Percentiles rank a stretch among this genome's conserved stretches.
phyloP scores from a whole-genome alignment of 2,888 invertebrate species.

The Melipona bicolor region DNA sequence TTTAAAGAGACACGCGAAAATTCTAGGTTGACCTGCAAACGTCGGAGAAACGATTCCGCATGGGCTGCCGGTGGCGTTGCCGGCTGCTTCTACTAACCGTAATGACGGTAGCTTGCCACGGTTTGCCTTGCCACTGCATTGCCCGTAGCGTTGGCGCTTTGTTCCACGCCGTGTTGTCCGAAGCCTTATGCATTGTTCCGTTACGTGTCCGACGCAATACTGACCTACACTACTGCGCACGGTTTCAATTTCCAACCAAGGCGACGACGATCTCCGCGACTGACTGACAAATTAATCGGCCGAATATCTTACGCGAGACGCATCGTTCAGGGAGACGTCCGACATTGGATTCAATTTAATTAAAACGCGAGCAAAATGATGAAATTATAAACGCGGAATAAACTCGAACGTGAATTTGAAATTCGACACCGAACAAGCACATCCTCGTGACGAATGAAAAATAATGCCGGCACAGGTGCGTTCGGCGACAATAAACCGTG shows the following conservation, averaged over 20 bases:
- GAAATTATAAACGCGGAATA: not conserved
- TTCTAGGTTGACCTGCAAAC: slow-evolving; percentile 53
- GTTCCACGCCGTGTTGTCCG: slow-evolving; percentile 62
- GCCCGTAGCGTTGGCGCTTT: slow-evolving; percentile 64
- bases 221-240: slow-evolving; percentile 28
- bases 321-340: too few relatives aligned
- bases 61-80: slow-evolving; percentile 44
- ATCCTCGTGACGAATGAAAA: not conserved
- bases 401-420: too few relatives aligned
- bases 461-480: not conserved
- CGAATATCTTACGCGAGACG: not conserved
- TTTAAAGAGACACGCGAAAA: slow-evolving; percentile 18
- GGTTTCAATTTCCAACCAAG: slow-evolving; percentile 14
- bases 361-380: not conserved
- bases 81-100: slow-evolving; percentile 57
- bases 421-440: too few relatives aligned
- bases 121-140: slow-evolving; percentile 59
- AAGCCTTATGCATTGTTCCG: slow-evolving; percentile 56
- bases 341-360: too few relatives aligned
- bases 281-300: slow-evolving; percentile 14
- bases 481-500: not conserved
- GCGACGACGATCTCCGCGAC: slow-evolving; percentile 5
- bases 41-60: slow-evolving; percentile 39
- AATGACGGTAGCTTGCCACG: slow-evolving; percentile 50
- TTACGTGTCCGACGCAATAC: slow-evolving; percentile 39